Conservation (phyloP, 2,888 invertebrate species). For the Brassicogethes aeneus region DNA sequence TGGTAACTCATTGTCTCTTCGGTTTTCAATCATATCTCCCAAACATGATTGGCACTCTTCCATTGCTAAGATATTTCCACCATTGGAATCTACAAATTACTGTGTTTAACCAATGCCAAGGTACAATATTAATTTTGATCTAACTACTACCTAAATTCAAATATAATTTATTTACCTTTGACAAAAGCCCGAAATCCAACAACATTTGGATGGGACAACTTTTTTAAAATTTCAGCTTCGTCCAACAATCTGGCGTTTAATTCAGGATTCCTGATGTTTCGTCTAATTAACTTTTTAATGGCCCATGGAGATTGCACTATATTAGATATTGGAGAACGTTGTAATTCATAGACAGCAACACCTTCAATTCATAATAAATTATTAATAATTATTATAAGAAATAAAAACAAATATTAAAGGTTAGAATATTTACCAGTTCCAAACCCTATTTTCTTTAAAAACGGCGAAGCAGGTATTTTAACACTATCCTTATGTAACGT, state of each 20-base stretch:
- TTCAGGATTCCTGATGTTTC: slow-evolving; percentile 33
- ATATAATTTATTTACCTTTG: slow-evolving; percentile 24
- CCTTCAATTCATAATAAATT: too few relatives aligned
- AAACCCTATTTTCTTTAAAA: slow-evolving; percentile 62
- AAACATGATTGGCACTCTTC: slow-evolving; percentile 67
- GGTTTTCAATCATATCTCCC: slow-evolving; percentile 65
- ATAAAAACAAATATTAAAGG: slow-evolving; percentile 1
- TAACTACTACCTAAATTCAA: too few relatives aligned
- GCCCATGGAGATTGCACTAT: slow-evolving; percentile 78
- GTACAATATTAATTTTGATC: too few relatives aligned
- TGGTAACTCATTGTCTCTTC: slow-evolving; percentile 45
- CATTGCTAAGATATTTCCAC: slow-evolving; percentile 61
- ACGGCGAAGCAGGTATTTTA: slow-evolving; percentile 63
- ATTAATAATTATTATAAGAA: background rate
- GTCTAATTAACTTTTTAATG: slow-evolving; percentile 58
- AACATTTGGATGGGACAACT: slow-evolving; percentile 71
- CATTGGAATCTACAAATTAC: slow-evolving; percentile 36
- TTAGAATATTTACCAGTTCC: slow-evolving; percentile 61
- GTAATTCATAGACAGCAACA: slow-evolving; percentile 66
- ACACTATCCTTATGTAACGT: too few relatives aligned
- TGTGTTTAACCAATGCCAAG: slow-evolving; percentile 11
- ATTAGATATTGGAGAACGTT: slow-evolving; percentile 61
- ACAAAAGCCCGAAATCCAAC: slow-evolving; percentile 61
- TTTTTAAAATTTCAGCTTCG: slow-evolving; percentile 63
- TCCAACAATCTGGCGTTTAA: slow-evolving; percentile 50